Evolutionary conservation across 35 echinoderm and acorn worm genomes (phyloP).

Genomic region (Diadema setosum): DNA sequence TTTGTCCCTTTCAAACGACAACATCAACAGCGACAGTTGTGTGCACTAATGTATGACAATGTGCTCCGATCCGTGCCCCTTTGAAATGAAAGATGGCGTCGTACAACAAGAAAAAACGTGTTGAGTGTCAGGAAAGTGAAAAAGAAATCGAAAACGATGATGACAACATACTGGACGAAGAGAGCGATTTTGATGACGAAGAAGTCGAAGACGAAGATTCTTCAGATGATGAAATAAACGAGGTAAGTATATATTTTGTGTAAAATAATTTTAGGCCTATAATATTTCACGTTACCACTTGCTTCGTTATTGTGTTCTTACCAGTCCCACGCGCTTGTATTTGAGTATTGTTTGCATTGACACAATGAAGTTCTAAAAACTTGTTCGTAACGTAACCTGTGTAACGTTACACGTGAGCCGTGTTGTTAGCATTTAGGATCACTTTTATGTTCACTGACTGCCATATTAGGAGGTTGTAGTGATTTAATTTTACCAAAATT

Average conservation of each 20-base stretch:
- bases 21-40: too few species aligned
- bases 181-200: slow-evolving; percentile 29
- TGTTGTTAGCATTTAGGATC: too few species aligned
- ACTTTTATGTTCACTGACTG: too few species aligned
- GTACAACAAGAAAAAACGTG: slow-evolving; percentile 72
- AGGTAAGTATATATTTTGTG: neutral
- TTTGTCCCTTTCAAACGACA: too few species aligned
- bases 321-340: neutral
- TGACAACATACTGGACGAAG: neutral
- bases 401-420: too few species aligned
- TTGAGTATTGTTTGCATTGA: neutral
- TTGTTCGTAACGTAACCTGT: too few species aligned
- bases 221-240: slow-evolving; percentile 54
- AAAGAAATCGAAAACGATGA: neutral
- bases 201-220: slow-evolving; percentile 50
- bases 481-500: neutral
- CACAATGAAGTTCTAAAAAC: too few species aligned
- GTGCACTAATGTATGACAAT: too few species aligned
- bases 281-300: too few species aligned
- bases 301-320: neutral
- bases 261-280: neutral
- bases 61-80: too few species aligned
- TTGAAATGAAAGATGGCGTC: slow-evolving; percentile 85
- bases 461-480: too few species aligned
- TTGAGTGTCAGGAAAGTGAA: neutral